Percentiles rank a stretch among this genome's conserved stretches.
phyloP scores from a whole-genome alignment of 2,888 invertebrate genomes.

The Hermaeophaga mercurialis region DNA sequence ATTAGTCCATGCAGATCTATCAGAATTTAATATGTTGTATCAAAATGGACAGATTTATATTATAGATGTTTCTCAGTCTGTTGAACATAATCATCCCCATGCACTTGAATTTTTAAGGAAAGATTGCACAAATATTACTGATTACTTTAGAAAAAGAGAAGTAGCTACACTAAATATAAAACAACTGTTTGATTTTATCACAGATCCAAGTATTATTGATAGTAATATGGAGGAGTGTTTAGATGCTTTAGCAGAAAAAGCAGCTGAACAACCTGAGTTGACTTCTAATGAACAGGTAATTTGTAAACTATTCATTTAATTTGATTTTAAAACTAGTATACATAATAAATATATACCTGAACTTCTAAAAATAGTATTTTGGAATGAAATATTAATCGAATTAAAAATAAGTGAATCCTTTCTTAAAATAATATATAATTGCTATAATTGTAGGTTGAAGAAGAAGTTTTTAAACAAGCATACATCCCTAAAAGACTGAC shows the following conservation, averaged over 20 bases:
- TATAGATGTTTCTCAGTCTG: slow-evolving; percentile 98
- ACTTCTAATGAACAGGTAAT: slow-evolving; percentile 70
- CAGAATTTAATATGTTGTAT: slow-evolving; percentile 93
- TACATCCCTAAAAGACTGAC: slow-evolving; percentile 92
- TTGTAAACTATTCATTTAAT: no score
- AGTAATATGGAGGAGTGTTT: slow-evolving; percentile 82
- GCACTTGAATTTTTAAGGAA: slow-evolving; percentile 93
- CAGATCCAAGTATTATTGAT: slow-evolving; percentile 84
- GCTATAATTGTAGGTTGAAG: slow-evolving; percentile 65
- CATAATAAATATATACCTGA: no score
- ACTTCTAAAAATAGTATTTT: no score
- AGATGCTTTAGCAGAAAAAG: slow-evolving; percentile 72
- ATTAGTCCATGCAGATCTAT: slow-evolving; percentile 96
- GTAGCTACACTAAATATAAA: slow-evolving; percentile 92
- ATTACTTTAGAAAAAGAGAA: slow-evolving; percentile 87
- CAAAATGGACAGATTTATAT: slow-evolving; percentile 83
- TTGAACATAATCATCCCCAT: slow-evolving; percentile 97
- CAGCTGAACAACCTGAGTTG: slow-evolving; percentile 67
- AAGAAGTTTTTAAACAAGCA: slow-evolving; percentile 90
- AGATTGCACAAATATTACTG: slow-evolving; percentile 91
- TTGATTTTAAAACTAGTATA: background rate
- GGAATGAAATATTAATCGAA: background rate
- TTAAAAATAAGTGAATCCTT: background rate
- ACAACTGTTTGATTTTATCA: slow-evolving; percentile 94
- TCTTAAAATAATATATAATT: background rate